Evolutionary conservation across 2,888 invertebrate species (phyloP).

Genomic region (Acleris sparsana): DNA sequence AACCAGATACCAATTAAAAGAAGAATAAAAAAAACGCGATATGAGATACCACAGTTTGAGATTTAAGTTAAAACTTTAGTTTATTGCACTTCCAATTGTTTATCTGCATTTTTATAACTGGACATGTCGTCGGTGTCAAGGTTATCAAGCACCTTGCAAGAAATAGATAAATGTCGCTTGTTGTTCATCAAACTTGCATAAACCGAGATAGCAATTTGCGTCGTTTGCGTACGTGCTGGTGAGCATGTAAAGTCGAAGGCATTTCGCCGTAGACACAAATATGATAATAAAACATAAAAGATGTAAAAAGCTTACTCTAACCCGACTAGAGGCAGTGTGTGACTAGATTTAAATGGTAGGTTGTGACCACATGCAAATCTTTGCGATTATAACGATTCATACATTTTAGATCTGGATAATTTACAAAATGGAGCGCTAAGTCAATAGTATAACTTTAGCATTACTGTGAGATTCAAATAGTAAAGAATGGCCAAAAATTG

Average conservation of each 20-base stretch:
- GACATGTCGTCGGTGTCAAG: no score
- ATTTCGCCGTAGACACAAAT: neutral
- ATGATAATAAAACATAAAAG: neutral
- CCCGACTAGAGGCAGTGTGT: slow-evolving; percentile 18
- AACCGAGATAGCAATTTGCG: no score
- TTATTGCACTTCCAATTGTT: neutral
- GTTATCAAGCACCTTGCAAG: no score
- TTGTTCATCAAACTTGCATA: no score
- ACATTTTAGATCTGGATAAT: no score
- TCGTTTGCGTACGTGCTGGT: no score
- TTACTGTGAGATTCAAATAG: slow-evolving; percentile 16
- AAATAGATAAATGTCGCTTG: no score
- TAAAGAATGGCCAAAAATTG: neutral
- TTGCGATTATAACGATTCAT: no score
- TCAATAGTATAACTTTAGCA: no score
- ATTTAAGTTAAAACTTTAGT: neutral
- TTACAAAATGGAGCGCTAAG: no score
- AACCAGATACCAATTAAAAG: slow-evolving; percentile 15
- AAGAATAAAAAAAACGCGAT: neutral
- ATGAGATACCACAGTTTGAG: slow-evolving; percentile 25
- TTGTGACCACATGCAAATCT: neutral
- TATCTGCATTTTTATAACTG: no score
- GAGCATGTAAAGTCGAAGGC: no score
- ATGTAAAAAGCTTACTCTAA: neutral
- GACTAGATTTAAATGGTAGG: slow-evolving; percentile 23